Conservation (phyloP, 1,140 invertebrate genomes). For the Bombus cullumanus region DNA sequence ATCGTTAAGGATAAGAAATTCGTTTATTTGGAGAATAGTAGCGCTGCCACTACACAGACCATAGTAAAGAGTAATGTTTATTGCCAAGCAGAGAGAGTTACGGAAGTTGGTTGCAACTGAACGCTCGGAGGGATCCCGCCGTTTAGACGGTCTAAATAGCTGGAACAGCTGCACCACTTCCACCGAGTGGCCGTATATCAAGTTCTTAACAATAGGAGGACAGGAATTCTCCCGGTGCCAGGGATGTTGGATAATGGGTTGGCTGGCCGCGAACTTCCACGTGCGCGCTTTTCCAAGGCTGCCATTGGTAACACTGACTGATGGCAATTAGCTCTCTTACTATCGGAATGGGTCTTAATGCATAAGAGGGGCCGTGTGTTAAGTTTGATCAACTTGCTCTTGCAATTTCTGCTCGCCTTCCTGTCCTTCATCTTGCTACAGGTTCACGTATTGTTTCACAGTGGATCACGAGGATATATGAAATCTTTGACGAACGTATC, state of each 20-base stretch:
- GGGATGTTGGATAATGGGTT: not conserved
- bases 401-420: not conserved
- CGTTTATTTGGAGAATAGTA: not conserved
- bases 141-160: slow-evolving; percentile 2
- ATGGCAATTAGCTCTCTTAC: not conserved
- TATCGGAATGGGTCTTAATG: not conserved
- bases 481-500: too few species aligned
- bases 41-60: not conserved
- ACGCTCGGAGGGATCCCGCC: not conserved
- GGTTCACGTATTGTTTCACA: too few species aligned
- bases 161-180: slow-evolving; percentile 8
- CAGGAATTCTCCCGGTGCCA: not conserved
- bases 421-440: too few species aligned
- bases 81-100: not conserved
- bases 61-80: not conserved
- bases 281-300: not conserved
- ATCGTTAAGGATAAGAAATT: not conserved
- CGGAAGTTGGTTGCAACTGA: not conserved
- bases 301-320: not conserved
- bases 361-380: too few species aligned
- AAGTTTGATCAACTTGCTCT: not conserved
- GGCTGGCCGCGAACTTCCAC: not conserved
- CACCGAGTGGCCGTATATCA: slow-evolving; percentile 8
- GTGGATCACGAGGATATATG: too few species aligned
- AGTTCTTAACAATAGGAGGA: slow-evolving; percentile 31